Conservation (phyloP, 1,140 invertebrate species). For the Sesamia nonagrioides region DNA sequence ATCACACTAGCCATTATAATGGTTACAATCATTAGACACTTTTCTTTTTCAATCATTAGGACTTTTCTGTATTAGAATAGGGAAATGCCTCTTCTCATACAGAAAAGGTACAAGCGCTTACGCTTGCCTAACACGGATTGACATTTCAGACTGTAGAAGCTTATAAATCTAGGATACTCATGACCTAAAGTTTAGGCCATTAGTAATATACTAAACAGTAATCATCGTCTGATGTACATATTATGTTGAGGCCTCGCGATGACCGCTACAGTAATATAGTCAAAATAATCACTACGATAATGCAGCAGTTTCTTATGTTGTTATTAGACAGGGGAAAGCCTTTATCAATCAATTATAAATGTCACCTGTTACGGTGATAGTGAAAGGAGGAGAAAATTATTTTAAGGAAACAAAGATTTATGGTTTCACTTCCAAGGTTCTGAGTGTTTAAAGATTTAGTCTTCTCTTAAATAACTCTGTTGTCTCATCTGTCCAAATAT, state of each 20-base stretch:
- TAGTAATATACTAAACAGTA: not conserved
- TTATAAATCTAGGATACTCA: too few species aligned
- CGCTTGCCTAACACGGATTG: too few species aligned
- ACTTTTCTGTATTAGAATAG: too few species aligned
- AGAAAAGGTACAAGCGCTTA: too few species aligned
- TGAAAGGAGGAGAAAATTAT: not conserved
- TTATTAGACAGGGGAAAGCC: too few species aligned
- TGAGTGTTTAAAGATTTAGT: conserved; percentile 14
- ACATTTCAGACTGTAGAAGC: not conserved
- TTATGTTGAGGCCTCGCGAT: not conserved
- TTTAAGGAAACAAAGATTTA: conserved; percentile 36
- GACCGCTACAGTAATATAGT: not conserved
- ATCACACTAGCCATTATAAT: too few species aligned
- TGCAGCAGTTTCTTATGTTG: not conserved
- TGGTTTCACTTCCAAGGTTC: conserved; percentile 26
- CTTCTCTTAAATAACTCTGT: conserved; percentile 27
- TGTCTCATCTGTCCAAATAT: conserved; percentile 34
- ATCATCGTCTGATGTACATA: not conserved
- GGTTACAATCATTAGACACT: too few species aligned
- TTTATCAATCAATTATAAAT: not conserved
- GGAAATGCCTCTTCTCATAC: too few species aligned
- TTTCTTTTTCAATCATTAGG: too few species aligned
- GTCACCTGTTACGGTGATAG: not conserved
- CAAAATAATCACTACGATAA: not conserved
- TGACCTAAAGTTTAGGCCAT: too few species aligned